Percentiles rank a stretch among this genome's conserved stretches.
phyloP scores from a whole-genome alignment of 2,113 vertebrate species.

The Calyptommatus sinebrachiatus region DNA sequence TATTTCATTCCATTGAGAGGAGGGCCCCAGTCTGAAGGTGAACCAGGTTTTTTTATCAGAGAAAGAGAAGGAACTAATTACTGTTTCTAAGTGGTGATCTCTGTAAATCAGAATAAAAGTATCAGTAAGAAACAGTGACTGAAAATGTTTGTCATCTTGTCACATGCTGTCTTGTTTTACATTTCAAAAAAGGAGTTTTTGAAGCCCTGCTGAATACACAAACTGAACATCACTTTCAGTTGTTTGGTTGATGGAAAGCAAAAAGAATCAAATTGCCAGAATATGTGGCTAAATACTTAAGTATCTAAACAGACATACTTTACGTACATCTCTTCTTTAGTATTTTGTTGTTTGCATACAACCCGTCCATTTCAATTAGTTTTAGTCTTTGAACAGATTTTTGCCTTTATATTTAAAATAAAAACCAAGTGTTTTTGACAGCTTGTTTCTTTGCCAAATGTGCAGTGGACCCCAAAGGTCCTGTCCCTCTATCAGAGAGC shows the following conservation, averaged over 20 bases:
- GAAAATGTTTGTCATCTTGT: not conserved
- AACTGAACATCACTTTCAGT: too few species aligned
- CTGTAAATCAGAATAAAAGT: not conserved
- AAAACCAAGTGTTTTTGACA: slow-evolving; percentile 52
- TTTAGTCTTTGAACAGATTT: slow-evolving; percentile 25
- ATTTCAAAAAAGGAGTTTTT: not conserved
- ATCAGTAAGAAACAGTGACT: not conserved
- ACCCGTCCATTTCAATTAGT: slow-evolving; percentile 32
- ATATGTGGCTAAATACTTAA: not conserved
- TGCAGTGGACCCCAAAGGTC: slow-evolving; percentile 45
- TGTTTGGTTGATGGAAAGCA: not conserved
- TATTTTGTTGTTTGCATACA: slow-evolving; percentile 25
- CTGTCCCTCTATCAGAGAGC: slow-evolving; percentile 43
- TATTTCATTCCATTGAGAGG: too few species aligned
- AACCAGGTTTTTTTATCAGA: too few species aligned
- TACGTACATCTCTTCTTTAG: not conserved
- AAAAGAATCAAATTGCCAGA: not conserved
- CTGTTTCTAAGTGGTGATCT: not conserved
- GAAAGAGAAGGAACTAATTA: not conserved
- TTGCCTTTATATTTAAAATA: slow-evolving; percentile 43
- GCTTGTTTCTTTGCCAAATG: slow-evolving; percentile 54
- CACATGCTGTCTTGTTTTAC: not conserved
- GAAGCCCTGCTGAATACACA: not conserved
- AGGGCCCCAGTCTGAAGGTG: too few species aligned
- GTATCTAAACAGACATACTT: not conserved